These are phyloP conservation scores for Drosophila mimetica DNA, from an alignment of 2,888 invertebrate species.

Conservation along the genomic window DNA sequence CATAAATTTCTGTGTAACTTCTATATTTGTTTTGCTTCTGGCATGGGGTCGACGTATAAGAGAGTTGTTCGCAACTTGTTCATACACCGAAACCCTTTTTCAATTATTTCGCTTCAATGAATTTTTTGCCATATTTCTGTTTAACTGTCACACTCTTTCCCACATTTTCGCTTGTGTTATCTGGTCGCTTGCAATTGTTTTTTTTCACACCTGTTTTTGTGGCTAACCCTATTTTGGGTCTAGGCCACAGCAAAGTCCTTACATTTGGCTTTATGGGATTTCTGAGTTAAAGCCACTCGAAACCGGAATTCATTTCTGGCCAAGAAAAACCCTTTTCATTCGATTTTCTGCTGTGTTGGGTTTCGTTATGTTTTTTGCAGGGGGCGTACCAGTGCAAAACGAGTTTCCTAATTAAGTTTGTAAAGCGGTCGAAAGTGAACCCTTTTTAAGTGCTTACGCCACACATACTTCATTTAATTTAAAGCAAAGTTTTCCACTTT, in stretches of 20 bases:
- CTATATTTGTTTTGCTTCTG: conserved; percentile 33
- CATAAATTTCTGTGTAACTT: conserved; percentile 51
- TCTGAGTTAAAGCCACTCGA: conserved; percentile 55
- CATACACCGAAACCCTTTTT: conserved; percentile 61
- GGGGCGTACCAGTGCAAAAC: conserved; percentile 16
- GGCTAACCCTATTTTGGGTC: conserved; percentile 28
- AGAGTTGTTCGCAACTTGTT: conserved; percentile 45
- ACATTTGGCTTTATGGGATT: conserved; percentile 50
- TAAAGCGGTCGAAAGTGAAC: conserved; percentile 40
- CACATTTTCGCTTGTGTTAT: conserved; percentile 6
- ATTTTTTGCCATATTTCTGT: conserved; percentile 46
- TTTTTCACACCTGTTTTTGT: conserved; percentile 62
- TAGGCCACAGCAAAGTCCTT: conserved; percentile 38
- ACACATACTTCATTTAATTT: conserved; percentile 60
- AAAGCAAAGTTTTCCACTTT: conserved; percentile 51
- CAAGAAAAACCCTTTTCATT: conserved; percentile 34
- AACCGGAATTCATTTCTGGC: conserved; percentile 38
- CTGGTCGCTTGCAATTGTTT: conserved; percentile 25
- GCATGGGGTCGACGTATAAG: conserved; percentile 12
- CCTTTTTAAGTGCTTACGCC: conserved; percentile 62
- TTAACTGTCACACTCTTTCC: conserved; percentile 15
- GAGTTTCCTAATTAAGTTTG: conserved; percentile 70
- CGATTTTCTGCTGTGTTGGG: conserved; percentile 67
- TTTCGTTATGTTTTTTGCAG: conserved; percentile 16
- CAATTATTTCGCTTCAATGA: conserved; percentile 70